A percentile compares a stretch with the other conserved stretches of the same genome.
Evolutionary conservation across 2,888 invertebrate species (phyloP).

Genomic region (Iphiclides podalirius): DNA sequence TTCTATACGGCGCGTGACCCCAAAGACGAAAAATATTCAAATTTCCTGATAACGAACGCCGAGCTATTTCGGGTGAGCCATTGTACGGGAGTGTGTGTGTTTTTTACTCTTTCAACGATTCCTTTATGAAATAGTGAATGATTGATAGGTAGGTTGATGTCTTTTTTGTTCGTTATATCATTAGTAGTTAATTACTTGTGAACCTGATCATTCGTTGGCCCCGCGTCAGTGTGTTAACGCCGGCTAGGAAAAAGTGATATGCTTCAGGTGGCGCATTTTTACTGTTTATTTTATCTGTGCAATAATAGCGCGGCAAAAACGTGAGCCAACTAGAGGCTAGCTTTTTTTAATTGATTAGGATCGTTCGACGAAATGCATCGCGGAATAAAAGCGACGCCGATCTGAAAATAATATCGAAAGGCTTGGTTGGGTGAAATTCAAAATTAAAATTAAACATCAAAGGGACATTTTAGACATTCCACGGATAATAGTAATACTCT

Average conservation of each 20-base stretch:
- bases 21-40: constrained; percentile 52
- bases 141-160: constrained; percentile 71
- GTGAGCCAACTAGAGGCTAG: too few species aligned
- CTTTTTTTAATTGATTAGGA: too few species aligned
- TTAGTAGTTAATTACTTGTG: constrained; percentile 74
- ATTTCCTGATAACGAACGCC: constrained; percentile 67
- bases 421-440: too few species aligned
- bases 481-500: too few species aligned
- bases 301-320: constrained; percentile 5
- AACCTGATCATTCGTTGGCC: constrained; percentile 67
- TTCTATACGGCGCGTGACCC: constrained; percentile 47
- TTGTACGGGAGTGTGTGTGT: constrained; percentile 35
- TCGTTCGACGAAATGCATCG: too few species aligned
- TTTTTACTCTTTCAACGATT: constrained; percentile 37
- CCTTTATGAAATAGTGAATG: constrained; percentile 57
- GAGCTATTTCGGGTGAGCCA: constrained; percentile 28
- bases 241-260: constrained; percentile 30
- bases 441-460: too few species aligned
- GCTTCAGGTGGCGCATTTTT: constrained; percentile 37
- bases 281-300: constrained; percentile 20
- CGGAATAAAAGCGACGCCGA: too few species aligned
- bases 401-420: too few species aligned
- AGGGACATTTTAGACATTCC: too few species aligned
- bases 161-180: constrained; percentile 70
- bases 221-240: constrained; percentile 30